These are phyloP conservation scores for Reticulitermes speratus DNA, from an alignment of 1,140 invertebrate species.

Conservation along the genomic window DNA sequence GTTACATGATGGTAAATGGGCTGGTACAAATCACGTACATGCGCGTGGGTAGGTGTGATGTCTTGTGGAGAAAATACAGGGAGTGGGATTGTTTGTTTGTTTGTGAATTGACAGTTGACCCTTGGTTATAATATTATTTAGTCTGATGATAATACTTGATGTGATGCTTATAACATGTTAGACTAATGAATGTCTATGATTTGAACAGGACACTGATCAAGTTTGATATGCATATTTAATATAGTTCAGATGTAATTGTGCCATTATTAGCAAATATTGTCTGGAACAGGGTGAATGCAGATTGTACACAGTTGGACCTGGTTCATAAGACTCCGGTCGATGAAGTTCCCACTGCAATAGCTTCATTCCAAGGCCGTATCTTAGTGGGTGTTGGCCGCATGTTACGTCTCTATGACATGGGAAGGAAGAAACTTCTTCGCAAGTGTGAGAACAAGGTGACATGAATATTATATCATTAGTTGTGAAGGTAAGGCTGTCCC, in stretches of 20 bases:
- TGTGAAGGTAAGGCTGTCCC: no score
- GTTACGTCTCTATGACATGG: constrained; percentile 93
- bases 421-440: constrained; percentile 92
- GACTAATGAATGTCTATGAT: constrained; percentile 28
- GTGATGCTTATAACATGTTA: background rate
- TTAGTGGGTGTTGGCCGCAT: constrained; percentile 91
- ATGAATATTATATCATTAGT: no score
- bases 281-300: constrained; percentile 55
- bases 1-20: no score
- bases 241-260: constrained; percentile 38
- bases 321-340: constrained; percentile 94
- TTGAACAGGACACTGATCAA: constrained; percentile 40
- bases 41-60: no score
- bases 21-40: no score
- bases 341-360: constrained; percentile 87
- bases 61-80: no score
- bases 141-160: background rate
- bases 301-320: constrained; percentile 80
- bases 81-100: no score
- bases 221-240: constrained; percentile 38
- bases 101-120: no score
- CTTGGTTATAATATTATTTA: no score
- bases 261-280: background rate
- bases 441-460: constrained; percentile 97
- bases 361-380: constrained; percentile 87